Conservation (phyloP, 2,113 vertebrate species). For the Heloderma charlesbogerti region DNA sequence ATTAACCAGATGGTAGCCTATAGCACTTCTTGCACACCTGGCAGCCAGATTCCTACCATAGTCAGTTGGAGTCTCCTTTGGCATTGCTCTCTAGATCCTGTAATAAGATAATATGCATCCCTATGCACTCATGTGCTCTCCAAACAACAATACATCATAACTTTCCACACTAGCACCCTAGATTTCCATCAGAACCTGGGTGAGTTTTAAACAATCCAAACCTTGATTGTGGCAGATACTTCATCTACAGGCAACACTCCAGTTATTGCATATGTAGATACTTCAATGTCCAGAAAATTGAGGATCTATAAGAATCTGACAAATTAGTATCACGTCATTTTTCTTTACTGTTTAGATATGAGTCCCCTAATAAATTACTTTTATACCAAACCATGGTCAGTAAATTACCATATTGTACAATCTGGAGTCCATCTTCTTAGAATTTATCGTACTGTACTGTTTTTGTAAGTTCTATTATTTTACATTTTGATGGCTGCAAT, state of each 20-base stretch:
- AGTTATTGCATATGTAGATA: neutral
- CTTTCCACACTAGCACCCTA: neutral
- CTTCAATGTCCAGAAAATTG: neutral
- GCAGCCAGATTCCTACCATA: rapidly evolving
- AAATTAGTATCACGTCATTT: neutral
- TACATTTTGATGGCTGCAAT: neutral
- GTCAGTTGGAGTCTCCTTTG: neutral
- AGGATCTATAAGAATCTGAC: neutral
- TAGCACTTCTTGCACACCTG: rapidly evolving
- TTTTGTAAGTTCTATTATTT: neutral
- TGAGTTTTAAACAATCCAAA: neutral
- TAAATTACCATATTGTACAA: neutral
- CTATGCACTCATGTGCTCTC: neutral
- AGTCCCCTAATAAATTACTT: neutral
- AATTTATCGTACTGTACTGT: neutral
- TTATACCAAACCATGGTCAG: neutral
- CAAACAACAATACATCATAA: neutral
- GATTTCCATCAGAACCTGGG: neutral
- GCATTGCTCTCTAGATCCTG: neutral
- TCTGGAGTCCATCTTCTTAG: neutral
- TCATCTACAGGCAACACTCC: rapidly evolving
- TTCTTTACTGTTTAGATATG: neutral
- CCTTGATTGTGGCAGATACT: neutral
- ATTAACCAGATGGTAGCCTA: rapidly evolving
- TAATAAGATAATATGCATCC: neutral